These are phyloP conservation scores for Oopsacas minuta DNA, from an alignment of 37 sponge, comb jelly and placozoan genomes.

Conservation along the genomic window DNA sequence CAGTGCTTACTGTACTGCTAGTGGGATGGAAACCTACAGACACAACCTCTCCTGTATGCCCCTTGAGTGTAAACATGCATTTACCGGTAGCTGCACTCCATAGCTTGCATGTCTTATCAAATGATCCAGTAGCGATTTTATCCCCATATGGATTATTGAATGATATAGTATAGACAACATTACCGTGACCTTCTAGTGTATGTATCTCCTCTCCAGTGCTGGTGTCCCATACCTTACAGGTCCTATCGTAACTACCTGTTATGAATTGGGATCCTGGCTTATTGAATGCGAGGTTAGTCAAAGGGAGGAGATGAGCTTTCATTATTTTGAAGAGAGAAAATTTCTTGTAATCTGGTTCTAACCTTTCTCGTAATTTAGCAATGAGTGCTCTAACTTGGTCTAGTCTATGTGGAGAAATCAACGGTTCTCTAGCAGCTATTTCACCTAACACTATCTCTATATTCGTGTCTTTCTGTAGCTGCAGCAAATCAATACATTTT, in stretches of 20 bases:
- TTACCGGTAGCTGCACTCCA: constrained; percentile 87
- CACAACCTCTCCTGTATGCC: constrained; percentile 91
- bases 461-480: constrained; percentile 52
- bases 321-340: constrained; percentile 72
- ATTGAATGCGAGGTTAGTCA: constrained; percentile 91
- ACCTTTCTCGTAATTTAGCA: constrained; percentile 23
- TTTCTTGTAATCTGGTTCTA: constrained; percentile 30
- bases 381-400: constrained; percentile 65
- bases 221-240: constrained; percentile 97
- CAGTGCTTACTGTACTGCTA: constrained; percentile 77
- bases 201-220: constrained; percentile 65
- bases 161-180: constrained; percentile 95
- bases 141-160: constrained; percentile 98
- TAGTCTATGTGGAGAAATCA: constrained; percentile 38
- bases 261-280: constrained; percentile 89
- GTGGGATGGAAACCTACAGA: constrained; percentile 75
- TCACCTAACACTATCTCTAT: constrained; percentile 48
- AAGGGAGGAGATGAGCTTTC: constrained; percentile 77
- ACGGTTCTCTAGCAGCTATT: constrained; percentile 50
- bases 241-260: constrained; percentile 93
- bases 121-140: constrained; percentile 94
- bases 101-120: constrained; percentile 90
- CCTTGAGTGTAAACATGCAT: constrained; percentile 80
- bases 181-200: constrained; percentile 88
- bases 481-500: constrained; percentile 68